phyloP scores from a whole-genome alignment of 2,797 vertebrate species.

The Parauchenoglanis ngamensis region DNA sequence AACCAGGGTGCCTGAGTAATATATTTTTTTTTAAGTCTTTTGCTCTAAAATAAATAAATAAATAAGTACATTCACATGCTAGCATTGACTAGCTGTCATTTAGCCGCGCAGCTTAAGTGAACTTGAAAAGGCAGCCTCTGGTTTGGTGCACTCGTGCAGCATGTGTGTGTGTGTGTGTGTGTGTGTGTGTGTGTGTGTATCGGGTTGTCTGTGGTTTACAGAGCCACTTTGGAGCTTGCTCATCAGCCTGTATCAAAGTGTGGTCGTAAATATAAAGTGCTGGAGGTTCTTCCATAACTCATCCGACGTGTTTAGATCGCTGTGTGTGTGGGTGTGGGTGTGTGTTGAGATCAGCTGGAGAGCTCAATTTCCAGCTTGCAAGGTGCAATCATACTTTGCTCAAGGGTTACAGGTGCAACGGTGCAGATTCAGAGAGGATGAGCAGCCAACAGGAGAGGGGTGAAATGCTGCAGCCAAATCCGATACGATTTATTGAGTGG shows the following conservation, averaged over 20 bases:
- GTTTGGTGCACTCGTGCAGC: slow-evolving; percentile 6
- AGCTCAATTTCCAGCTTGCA: slow-evolving; percentile 67
- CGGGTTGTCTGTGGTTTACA: slow-evolving; percentile 9
- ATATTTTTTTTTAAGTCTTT: slow-evolving; percentile 48
- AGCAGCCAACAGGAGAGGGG: slow-evolving; percentile 43
- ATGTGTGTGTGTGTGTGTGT: not conserved
- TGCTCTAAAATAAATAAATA: slow-evolving; percentile 28
- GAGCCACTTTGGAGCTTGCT: slow-evolving; percentile 28
- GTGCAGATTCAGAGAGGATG: slow-evolving; percentile 65
- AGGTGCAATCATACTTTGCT: slow-evolving; percentile 72
- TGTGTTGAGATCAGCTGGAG: slow-evolving; percentile 48
- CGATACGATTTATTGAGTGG: slow-evolving; percentile 58
- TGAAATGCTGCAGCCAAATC: slow-evolving; percentile 50
- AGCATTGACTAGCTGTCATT: slow-evolving; percentile 71
- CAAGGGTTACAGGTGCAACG: slow-evolving; percentile 67
- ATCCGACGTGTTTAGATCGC: slow-evolving; percentile 8
- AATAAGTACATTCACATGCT: slow-evolving; percentile 56
- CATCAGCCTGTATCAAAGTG: slow-evolving; percentile 36
- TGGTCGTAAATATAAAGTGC: slow-evolving; percentile 26
- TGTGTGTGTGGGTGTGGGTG: slow-evolving; percentile 15
- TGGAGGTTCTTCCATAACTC: slow-evolving; percentile 32
- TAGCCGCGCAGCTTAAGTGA: slow-evolving; percentile 62
- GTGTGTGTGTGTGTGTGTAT: not conserved
- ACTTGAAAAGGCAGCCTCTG: slow-evolving; percentile 64
- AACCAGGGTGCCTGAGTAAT: slow-evolving; percentile 42